A percentile compares a stretch with the other conserved stretches of the same genome.
Evolutionary conservation across 2,797 vertebrate genomes (phyloP).

Genomic region (Menidia menidia): DNA sequence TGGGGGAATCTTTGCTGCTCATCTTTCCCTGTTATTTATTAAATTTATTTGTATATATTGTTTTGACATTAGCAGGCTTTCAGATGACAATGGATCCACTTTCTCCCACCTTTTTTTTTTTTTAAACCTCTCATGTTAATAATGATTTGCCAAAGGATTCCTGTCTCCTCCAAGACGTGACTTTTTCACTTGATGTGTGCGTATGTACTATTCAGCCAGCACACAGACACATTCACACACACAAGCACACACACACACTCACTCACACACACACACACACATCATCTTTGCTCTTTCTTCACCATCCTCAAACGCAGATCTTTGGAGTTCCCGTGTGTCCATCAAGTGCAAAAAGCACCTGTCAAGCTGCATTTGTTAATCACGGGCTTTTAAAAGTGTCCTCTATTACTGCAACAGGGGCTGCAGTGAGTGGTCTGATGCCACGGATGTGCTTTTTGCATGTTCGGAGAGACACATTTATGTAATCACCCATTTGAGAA

Average conservation of each 20-base stretch:
- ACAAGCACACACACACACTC: not conserved
- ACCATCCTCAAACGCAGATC: constrained; percentile 26
- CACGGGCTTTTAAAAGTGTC: constrained; percentile 39
- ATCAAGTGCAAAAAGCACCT: constrained; percentile 33
- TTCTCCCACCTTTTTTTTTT: not conserved
- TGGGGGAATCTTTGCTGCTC: not conserved
- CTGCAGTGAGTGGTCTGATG: constrained; percentile 40
- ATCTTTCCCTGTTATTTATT: too few relatives aligned
- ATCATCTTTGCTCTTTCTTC: constrained; percentile 14
- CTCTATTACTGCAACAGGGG: constrained; percentile 30
- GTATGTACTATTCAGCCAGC: constrained; percentile 3
- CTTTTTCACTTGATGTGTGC: constrained; percentile 15
- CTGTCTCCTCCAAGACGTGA: constrained; percentile 12
- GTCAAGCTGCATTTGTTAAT: constrained; percentile 44
- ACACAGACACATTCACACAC: not conserved
- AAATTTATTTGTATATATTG: too few relatives aligned
- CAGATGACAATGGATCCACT: constrained; percentile 12
- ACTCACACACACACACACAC: too few relatives aligned
- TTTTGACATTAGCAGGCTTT: too few relatives aligned
- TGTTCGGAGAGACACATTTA: constrained; percentile 12
- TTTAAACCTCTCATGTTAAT: not conserved
- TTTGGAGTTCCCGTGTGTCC: constrained; percentile 21
- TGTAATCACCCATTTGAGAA: constrained; percentile 16
- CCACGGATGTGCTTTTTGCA: constrained; percentile 26
- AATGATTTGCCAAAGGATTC: constrained; percentile 15